Base-by-base conservation (phyloP, 2,888 invertebrate species). In the Altica lythri region DNA sequence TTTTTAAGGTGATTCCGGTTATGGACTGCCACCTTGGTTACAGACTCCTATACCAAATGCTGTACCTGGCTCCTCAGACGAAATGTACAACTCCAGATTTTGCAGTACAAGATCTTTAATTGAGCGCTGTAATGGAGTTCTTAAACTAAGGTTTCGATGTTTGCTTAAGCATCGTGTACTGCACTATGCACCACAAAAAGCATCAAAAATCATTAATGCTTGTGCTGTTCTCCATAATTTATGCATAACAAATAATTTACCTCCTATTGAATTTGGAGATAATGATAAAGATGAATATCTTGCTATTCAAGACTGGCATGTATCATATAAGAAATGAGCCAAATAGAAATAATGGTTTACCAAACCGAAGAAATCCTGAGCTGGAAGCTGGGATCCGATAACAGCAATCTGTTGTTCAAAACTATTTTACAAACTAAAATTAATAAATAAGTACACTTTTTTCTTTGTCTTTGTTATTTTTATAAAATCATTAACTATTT, bases 81-180 rank as follows among this genome's bases (percentile, higher is more conserved):
- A 25, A 6, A 22, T 22, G 19, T 42, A 25, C n/a, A 22, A 42
- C 9, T 25, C 8, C 2, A 25, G 27, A 2, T 13, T 12, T 14
- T 25, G 16, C 10, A 22, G 42, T 8, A 27, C 16, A 14, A 25
- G 25, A 25, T 5, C 25, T 8, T 6, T 25, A 5, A 25, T 25
- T 25, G 25, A 25, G 25, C 25, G 8, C 5, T 25, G 25, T 8
- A 25, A 25, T 25, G 25, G 25, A 8, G 5, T 25, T 5, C 25
- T 25, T 5, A 25, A 25, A 8, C 5, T 25, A 8, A 25, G 25
- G 8, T 25, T 25, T 25, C 25, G 25, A 25, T 42, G 42, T 14
- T 14, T 42, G 8, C 25, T 42, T 4, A 27, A 42, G 16, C 42
- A 42, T n/a, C 12, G 27, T 6, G 42, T 42, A n/a, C 27, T 42